These are phyloP conservation scores for Progne subis DNA, from an alignment of 2,113 vertebrate genomes.

Conservation along the genomic window DNA sequence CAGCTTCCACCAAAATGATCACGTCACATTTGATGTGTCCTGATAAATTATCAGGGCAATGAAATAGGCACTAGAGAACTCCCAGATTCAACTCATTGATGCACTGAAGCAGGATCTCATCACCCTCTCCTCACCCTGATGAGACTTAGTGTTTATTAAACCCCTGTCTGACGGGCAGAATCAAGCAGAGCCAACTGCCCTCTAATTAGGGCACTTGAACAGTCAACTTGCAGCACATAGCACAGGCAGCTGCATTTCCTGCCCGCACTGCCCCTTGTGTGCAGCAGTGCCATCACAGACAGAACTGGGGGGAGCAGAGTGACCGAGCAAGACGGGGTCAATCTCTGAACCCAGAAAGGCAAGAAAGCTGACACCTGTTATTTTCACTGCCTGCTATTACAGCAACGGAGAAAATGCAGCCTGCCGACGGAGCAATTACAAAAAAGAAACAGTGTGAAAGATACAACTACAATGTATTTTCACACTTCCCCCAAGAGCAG, in stretches of 20 bases:
- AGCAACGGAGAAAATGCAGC: background rate
- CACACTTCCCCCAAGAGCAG: background rate
- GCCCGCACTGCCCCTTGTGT: background rate
- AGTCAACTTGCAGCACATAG: background rate
- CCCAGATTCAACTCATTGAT: background rate
- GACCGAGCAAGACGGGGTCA: background rate
- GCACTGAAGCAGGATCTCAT: background rate
- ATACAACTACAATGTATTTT: background rate
- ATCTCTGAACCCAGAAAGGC: background rate
- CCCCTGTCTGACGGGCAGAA: background rate
- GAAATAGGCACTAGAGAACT: background rate
- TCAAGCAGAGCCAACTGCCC: background rate
- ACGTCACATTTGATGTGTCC: accelerated
- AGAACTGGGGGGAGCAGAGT: background rate
- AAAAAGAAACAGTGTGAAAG: background rate
- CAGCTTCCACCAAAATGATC: background rate
- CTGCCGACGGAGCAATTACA: accelerated
- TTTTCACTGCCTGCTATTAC: background rate
- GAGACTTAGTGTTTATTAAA: background rate
- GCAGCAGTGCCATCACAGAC: background rate
- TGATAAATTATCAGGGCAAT: background rate
- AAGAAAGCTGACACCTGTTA: accelerated
- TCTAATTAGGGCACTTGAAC: background rate
- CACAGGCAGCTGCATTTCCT: background rate
- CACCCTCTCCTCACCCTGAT: background rate